Conservation (phyloP, 2,113 vertebrate species). For the Melanocharis versteri region DNA sequence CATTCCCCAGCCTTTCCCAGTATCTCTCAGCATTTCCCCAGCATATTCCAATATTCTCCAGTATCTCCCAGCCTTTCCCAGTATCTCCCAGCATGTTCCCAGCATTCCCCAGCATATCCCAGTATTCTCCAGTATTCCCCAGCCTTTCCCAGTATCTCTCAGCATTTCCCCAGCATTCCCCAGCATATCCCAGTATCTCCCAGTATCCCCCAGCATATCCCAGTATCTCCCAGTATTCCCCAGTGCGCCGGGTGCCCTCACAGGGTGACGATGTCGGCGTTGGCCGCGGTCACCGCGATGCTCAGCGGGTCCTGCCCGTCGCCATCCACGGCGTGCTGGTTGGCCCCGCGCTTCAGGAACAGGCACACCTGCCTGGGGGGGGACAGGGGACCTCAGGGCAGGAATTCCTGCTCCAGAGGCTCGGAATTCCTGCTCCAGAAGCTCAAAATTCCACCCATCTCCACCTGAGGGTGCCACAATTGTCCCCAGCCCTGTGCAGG, state of each 20-base stretch:
- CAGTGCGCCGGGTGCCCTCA: slow-evolving; percentile 52
- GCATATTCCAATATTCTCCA: too few species aligned
- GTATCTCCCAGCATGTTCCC: background rate
- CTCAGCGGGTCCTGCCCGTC: slow-evolving; percentile 91
- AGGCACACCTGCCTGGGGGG: slow-evolving; percentile 91
- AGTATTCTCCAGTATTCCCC: background rate
- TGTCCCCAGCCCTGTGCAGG: background rate
- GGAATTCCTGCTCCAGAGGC: background rate
- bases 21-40: too few species aligned
- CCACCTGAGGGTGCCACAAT: accelerated
- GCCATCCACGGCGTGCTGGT: slow-evolving; percentile 85
- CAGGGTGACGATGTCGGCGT: slow-evolving; percentile 96
- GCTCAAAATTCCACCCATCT: background rate
- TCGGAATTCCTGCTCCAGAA: background rate
- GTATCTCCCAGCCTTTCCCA: too few species aligned
- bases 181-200: too few species aligned
- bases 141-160: background rate
- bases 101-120: background rate
- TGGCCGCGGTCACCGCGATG: slow-evolving; percentile 92
- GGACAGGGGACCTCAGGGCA: background rate
- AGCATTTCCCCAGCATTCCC: too few species aligned
- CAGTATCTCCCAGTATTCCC: background rate
- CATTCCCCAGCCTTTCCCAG: too few species aligned
- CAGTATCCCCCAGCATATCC: too few species aligned
- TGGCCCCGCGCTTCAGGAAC: slow-evolving; percentile 92